phyloP scores from a whole-genome alignment of 2,113 vertebrate species.

The Rhynchomys soricoides region DNA sequence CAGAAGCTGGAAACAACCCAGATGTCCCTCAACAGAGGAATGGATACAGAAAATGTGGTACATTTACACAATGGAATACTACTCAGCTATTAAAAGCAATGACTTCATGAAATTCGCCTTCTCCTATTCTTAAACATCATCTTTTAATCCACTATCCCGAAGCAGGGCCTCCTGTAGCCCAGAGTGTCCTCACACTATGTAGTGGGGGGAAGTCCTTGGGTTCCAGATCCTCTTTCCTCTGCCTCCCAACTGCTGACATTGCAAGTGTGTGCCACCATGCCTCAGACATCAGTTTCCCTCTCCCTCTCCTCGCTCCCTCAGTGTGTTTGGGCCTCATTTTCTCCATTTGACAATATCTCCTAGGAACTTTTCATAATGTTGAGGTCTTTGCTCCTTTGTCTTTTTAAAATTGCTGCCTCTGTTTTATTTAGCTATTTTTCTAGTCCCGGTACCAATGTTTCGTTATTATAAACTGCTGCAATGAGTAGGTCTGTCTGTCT shows the following conservation, averaged over 20 bases:
- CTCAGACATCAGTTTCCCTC: neutral
- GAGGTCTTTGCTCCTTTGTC: neutral
- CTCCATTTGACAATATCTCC: neutral
- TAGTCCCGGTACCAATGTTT: too few relatives aligned
- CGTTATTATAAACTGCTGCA: neutral
- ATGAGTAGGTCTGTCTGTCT: neutral
- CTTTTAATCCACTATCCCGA: too few relatives aligned
- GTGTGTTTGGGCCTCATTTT: neutral
- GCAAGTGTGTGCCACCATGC: neutral
- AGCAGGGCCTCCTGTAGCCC: neutral
- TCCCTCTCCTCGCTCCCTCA: neutral
- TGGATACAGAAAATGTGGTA: too few relatives aligned
- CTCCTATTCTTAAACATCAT: neutral
- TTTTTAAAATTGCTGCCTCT: neutral
- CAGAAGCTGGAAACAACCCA: too few relatives aligned
- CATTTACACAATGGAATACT: too few relatives aligned
- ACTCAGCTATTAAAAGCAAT: too few relatives aligned
- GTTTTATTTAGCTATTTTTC: neutral
- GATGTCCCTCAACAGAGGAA: too few relatives aligned
- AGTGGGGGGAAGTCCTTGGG: neutral
- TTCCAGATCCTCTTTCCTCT: neutral
- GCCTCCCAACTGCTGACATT: neutral
- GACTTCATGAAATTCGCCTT: too few relatives aligned
- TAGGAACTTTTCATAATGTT: neutral
- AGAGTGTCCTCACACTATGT: neutral